Evolutionary conservation across 2,113 vertebrate genomes (phyloP).

Genomic region (Sula dactylatra): DNA sequence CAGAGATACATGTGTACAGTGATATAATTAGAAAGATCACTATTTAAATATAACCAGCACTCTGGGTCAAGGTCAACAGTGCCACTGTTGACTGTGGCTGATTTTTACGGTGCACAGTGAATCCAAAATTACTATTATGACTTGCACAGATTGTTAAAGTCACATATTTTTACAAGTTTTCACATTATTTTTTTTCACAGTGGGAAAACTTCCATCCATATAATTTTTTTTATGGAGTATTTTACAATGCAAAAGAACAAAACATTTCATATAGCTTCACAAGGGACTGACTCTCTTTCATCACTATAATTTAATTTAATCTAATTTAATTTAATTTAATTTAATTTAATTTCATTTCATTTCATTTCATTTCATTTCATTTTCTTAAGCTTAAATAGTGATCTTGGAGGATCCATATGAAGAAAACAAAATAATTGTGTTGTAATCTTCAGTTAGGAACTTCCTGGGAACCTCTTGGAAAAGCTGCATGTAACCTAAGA

Average conservation of each 20-base stretch:
- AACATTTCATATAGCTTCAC: background rate
- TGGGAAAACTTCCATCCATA: background rate
- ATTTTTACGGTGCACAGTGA: background rate
- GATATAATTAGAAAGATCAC: background rate
- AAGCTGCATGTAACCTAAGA: background rate
- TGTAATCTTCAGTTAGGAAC: background rate
- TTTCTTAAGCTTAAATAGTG: background rate
- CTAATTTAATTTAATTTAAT: background rate
- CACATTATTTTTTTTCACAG: background rate
- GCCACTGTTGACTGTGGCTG: background rate
- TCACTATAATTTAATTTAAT: background rate
- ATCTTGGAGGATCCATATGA: background rate
- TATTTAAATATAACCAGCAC: background rate
- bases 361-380: background rate
- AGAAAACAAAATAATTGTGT: background rate
- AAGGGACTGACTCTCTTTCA: background rate
- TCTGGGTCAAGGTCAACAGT: background rate
- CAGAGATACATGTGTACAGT: background rate
- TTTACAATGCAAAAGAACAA: background rate
- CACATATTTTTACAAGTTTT: background rate
- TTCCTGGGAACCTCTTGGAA: background rate
- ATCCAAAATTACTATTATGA: background rate
- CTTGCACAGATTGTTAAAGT: background rate
- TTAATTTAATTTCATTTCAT: background rate
- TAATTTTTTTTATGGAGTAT: background rate